Conservation (phyloP, 2,113 vertebrate genomes). For the Hemiscyllium ocellatum region DNA sequence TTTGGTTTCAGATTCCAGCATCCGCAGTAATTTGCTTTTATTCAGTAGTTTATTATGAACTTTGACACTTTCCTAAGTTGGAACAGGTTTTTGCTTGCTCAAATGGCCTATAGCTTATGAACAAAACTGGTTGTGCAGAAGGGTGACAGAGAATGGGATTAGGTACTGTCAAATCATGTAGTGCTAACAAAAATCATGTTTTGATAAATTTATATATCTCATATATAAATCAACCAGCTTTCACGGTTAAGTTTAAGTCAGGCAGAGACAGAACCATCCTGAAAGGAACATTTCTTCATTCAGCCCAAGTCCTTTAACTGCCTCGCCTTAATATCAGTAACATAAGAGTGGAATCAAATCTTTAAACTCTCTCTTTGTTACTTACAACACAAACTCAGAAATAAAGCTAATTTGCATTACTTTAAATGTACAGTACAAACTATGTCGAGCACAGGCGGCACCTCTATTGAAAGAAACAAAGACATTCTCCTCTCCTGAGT, state of each 20-base stretch:
- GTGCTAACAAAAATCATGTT: not conserved
- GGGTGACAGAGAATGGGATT: not conserved
- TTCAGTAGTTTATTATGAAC: not conserved
- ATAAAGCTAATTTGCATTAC: conserved; percentile 11
- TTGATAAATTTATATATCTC: not conserved
- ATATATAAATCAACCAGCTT: not conserved
- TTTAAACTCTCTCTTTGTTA: not conserved
- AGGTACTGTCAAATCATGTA: not conserved
- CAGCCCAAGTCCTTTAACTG: conserved; percentile 3
- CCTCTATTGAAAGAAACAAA: not conserved
- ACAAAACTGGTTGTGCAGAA: not conserved
- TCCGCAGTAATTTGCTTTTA: too few relatives aligned
- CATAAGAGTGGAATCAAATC: not conserved
- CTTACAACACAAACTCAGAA: conserved; percentile 4
- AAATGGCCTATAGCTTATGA: not conserved
- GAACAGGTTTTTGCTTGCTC: not conserved
- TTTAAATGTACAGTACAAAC: conserved; percentile 8
- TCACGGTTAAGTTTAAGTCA: conserved; percentile 1
- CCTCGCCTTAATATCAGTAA: not conserved
- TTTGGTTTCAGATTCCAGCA: too few relatives aligned
- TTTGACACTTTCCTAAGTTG: not conserved
- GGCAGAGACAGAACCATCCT: not conserved
- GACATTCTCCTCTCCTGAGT: conserved; percentile 10
- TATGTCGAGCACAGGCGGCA: not conserved
- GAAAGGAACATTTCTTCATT: not conserved